These are phyloP conservation scores for Nycticebus coucang DNA, from an alignment of 2,113 vertebrate genomes.

Conservation along the genomic window DNA sequence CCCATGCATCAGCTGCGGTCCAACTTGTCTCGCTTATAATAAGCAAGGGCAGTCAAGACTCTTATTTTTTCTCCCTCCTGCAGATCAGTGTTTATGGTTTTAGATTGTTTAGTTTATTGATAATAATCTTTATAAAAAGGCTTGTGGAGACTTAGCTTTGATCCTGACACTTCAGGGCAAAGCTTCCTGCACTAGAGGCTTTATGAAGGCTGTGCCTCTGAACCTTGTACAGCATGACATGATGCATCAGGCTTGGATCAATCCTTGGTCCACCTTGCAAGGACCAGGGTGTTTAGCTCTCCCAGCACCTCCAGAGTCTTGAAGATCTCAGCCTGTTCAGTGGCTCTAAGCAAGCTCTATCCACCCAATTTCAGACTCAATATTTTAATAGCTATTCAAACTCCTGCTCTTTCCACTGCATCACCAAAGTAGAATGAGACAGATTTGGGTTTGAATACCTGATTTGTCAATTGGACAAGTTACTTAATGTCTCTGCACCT, in stretches of 20 bases:
- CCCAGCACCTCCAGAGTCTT: background rate
- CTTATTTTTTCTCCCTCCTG: background rate
- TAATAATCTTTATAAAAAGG: background rate
- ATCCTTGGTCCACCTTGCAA: background rate
- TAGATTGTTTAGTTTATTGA: constrained; percentile 52
- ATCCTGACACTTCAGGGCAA: background rate
- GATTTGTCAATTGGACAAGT: background rate
- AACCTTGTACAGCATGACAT: background rate
- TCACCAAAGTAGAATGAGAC: background rate
- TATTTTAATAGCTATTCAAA: background rate
- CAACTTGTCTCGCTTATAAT: constrained; percentile 58
- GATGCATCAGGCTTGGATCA: background rate
- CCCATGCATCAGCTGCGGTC: constrained; percentile 63
- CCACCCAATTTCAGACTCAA: background rate
- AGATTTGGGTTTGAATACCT: background rate
- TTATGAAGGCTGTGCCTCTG: background rate
- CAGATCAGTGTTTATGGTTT: constrained; percentile 44
- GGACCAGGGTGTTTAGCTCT: background rate
- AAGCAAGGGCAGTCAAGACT: background rate
- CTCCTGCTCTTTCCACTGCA: background rate
- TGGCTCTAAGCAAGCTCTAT: background rate
- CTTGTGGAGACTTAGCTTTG: background rate
- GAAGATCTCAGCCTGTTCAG: background rate
- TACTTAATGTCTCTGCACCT: background rate
- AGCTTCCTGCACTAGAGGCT: background rate